A percentile compares a stretch with the other conserved stretches of the same genome.
Conservation (phyloP, 1,140 invertebrate genomes). For the Diorhabda elongata region DNA sequence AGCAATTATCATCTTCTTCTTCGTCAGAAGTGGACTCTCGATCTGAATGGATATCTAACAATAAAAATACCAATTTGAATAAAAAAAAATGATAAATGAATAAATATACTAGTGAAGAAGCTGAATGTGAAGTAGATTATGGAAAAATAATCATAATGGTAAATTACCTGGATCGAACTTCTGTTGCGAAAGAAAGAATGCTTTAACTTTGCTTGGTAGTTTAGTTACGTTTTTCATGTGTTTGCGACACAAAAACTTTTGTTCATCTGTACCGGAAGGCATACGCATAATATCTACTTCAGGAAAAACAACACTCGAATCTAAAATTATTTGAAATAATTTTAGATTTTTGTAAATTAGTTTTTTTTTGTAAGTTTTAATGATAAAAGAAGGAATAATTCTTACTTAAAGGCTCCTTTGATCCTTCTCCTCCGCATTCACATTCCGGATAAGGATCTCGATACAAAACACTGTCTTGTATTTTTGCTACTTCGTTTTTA, state of each 20-base stretch:
- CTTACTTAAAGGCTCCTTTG: background rate
- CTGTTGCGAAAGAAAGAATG: conserved; percentile 26
- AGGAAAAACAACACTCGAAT: background rate
- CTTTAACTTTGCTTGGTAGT: conserved; percentile 21
- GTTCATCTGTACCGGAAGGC: background rate
- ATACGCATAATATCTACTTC: conserved; percentile 8
- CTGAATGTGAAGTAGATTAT: too few species aligned
- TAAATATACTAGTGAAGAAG: background rate
- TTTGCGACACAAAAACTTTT: conserved; percentile 25
- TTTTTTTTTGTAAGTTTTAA: background rate
- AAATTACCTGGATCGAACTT: conserved; percentile 23
- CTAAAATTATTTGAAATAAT: too few species aligned
- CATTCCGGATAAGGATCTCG: conserved; percentile 35
- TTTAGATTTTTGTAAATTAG: too few species aligned
- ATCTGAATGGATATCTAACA: background rate
- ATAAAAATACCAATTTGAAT: too few species aligned
- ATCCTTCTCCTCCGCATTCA: conserved; percentile 30
- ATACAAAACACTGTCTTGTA: conserved; percentile 33
- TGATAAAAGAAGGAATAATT: too few species aligned
- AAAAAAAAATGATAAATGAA: background rate
- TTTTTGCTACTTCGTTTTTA: conserved; percentile 16
- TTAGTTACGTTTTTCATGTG: conserved; percentile 25
- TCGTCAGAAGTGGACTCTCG: conserved; percentile 4
- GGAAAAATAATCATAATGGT: too few species aligned
- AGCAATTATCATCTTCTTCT: conserved; percentile 7